A percentile compares a stretch with the other conserved stretches of the same genome.
Conservation (phyloP, 2,888 invertebrate species). For the Troides oblongomaculatus region DNA sequence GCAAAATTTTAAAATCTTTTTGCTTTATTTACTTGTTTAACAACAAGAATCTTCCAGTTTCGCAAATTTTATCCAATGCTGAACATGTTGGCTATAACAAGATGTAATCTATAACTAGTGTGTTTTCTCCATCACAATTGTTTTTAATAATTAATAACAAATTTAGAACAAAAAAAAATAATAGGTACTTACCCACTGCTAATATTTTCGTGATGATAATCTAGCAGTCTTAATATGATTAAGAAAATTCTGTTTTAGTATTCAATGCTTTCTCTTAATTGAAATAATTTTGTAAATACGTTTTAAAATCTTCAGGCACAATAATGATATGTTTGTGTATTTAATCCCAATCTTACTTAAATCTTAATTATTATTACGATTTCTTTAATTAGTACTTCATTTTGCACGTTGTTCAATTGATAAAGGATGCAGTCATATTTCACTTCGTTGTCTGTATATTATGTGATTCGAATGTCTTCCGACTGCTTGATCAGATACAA, state of each 20-base stretch:
- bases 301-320: slow-evolving; percentile 68
- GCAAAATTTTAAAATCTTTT: background rate
- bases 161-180: background rate
- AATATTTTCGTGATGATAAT: slow-evolving; percentile 1
- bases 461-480: slow-evolving; percentile 16
- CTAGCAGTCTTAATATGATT: slow-evolving; percentile 15
- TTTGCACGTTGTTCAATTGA: slow-evolving; percentile 31
- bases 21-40: background rate
- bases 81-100: background rate
- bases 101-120: background rate
- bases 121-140: background rate
- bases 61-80: background rate
- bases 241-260: slow-evolving; percentile 3
- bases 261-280: slow-evolving; percentile 19
- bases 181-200: slow-evolving; percentile 16
- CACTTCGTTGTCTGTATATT: slow-evolving; percentile 31
- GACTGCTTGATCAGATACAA: slow-evolving; percentile 33
- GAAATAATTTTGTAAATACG: slow-evolving; percentile 37
- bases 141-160: no score
- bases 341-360: slow-evolving; percentile 38
- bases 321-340: slow-evolving; percentile 70
- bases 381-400: slow-evolving; percentile 31
- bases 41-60: background rate
- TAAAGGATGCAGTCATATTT: slow-evolving; percentile 19
- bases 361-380: slow-evolving; percentile 51